phyloP scores from a whole-genome alignment of 1,140 invertebrate species.

The Philaenus spumarius region DNA sequence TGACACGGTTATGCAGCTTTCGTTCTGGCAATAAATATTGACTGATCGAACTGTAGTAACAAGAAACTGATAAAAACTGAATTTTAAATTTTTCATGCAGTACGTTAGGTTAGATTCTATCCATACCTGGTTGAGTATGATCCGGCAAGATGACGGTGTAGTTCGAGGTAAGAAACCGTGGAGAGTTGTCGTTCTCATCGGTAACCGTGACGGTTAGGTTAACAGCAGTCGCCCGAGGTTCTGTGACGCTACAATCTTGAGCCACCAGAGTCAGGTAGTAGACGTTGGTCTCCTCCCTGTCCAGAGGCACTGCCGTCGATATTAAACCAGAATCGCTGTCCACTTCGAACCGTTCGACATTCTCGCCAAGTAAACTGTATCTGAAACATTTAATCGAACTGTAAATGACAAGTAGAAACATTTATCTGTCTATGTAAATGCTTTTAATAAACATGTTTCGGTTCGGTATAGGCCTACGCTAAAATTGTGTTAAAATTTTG shows the following conservation, averaged over 20 bases:
- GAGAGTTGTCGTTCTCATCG: constrained; percentile 86
- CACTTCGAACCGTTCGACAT: constrained; percentile 65
- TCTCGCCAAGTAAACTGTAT: constrained; percentile 74
- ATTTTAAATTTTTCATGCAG: too few species aligned
- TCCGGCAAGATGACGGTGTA: constrained; percentile 76
- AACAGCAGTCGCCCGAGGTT: constrained; percentile 66
- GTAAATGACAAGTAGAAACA: too few species aligned
- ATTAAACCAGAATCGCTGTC: constrained; percentile 69
- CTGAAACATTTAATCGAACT: constrained; percentile 39
- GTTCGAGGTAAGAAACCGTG: constrained; percentile 60
- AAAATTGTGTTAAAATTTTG: too few species aligned
- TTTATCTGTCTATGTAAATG: too few species aligned
- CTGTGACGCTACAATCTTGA: constrained; percentile 77
- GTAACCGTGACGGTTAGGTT: constrained; percentile 71
- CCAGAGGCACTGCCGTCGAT: constrained; percentile 58
- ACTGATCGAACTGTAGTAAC: too few species aligned
- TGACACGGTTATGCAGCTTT: too few species aligned
- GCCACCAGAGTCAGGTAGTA: constrained; percentile 80
- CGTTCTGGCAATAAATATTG: too few species aligned
- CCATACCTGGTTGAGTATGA: constrained; percentile 55
- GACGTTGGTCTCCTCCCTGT: constrained; percentile 66
- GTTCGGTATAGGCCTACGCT: too few species aligned
- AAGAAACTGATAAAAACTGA: too few species aligned
- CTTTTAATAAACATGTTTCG: too few species aligned
- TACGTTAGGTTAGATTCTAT: too few species aligned